Base-by-base conservation (phyloP, 37 sponge, comb jelly and placozoan genomes). In the Eunapius fragilis region DNA sequence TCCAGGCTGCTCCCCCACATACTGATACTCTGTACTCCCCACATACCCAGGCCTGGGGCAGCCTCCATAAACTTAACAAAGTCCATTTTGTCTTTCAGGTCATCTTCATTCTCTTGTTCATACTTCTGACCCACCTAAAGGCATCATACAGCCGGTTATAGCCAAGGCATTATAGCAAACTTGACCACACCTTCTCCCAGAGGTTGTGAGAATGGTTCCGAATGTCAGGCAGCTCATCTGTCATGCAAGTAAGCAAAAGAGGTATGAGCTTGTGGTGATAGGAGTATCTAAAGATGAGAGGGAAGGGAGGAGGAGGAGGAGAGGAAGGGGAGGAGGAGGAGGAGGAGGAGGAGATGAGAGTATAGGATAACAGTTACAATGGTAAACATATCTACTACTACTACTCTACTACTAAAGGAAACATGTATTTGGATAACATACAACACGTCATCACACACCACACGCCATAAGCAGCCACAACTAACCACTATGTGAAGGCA, bases 231-330 rank as follows among this genome's bases (percentile, higher is more conserved):
- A 96, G 75, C 41, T 98, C 99, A 81, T 98, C 99, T 27, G 82
- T 71, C 12, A 94, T 34, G 24, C 94, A 92, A 30, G 89, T 95
- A 34, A 98, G 72, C 22, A 98, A 75, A 31, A 98, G 84, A 2
- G 99, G 99, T 6, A 98, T 50, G 3, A 98, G 77, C 69, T 92
- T 91, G 84, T 95, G 94, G 78, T 92, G 93, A 79, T 94, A 98
- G 31, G 97, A 96, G 81, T 98, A 98, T 85, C 99, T 94, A 71
- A 11, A 47, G 24, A 74, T 22, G 68, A 2, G 12, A 25, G 10
- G 85, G 24, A 86, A 12, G 68, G 91, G 37, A 37, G n/a, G n/a
- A n/a, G n/a, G n/a, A n/a, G n/a, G n/a, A n/a, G n/a, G n/a, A n/a
- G n/a, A n/a, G n/a, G 85, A 32, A 26, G 88, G 85, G 0, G 91